Evolutionary conservation across 1,140 invertebrate species (phyloP).

Genomic region (Ips nitidus): DNA sequence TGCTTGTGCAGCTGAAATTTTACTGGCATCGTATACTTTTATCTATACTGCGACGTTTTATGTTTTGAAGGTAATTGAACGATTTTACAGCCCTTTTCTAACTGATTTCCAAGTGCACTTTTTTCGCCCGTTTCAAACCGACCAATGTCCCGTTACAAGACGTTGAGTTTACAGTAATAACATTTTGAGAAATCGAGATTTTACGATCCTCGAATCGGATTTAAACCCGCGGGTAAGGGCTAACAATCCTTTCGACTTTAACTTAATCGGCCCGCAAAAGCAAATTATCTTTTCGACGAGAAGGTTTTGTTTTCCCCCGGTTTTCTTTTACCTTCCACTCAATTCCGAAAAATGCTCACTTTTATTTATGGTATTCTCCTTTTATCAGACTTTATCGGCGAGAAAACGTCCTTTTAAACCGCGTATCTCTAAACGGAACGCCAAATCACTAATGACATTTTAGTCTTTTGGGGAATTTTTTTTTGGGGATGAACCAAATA

Average conservation of each 20-base stretch:
- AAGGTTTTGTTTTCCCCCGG: slow-evolving; percentile 12
- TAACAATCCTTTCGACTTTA: slow-evolving; percentile 15
- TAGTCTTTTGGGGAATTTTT: not conserved
- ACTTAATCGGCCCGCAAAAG: slow-evolving; percentile 9
- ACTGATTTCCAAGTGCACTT: not conserved
- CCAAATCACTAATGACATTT: slow-evolving; percentile 7
- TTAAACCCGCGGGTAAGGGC: slow-evolving; percentile 1
- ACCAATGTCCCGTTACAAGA: not conserved
- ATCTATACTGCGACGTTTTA: slow-evolving; percentile 25
- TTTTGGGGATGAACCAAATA: too few relatives aligned
- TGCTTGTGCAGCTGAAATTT: slow-evolving; percentile 17
- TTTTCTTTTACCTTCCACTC: slow-evolving; percentile 4
- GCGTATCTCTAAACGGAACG: slow-evolving; percentile 4
- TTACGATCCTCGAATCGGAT: not conserved
- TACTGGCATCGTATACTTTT: slow-evolving; percentile 28
- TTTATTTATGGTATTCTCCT: slow-evolving; percentile 12
- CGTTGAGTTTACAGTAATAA: not conserved
- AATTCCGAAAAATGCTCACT: slow-evolving; percentile 9
- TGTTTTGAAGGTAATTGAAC: slow-evolving; percentile 22
- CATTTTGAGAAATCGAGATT: not conserved
- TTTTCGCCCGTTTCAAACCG: not conserved
- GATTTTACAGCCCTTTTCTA: not conserved
- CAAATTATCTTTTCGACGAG: slow-evolving; percentile 14
- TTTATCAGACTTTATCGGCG: slow-evolving; percentile 6
- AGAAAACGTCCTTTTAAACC: not conserved